Conservation (phyloP, 2,888 invertebrate species). For the Boloria selene region DNA sequence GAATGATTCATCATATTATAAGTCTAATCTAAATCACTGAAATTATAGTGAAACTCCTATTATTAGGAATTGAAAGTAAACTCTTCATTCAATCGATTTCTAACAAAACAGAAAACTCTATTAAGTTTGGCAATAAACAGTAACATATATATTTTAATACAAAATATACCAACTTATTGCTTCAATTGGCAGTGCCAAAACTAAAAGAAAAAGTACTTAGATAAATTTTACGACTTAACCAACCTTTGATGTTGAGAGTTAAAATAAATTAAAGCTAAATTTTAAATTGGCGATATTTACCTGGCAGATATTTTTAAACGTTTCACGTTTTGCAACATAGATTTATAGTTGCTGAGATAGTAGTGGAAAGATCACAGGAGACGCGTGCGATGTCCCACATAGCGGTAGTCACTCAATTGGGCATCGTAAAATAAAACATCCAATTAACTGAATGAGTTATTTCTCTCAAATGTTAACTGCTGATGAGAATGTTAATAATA, state of each 20-base stretch:
- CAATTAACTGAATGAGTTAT: conserved; percentile 22
- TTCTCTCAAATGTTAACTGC: neutral
- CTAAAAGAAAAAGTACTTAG: too few relatives aligned
- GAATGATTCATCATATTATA: conserved; percentile 7
- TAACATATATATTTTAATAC: too few relatives aligned
- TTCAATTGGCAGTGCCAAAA: too few relatives aligned
- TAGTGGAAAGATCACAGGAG: conserved; percentile 33
- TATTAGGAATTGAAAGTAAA: neutral
- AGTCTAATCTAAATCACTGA: conserved; percentile 6
- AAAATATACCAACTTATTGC: too few relatives aligned
- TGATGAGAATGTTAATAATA: neutral
- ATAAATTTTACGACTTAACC: neutral
- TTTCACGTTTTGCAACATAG: conserved; percentile 27
- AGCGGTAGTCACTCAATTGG: conserved; percentile 23
- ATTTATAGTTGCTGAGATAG: conserved; percentile 31
- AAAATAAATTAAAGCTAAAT: conserved; percentile 22
- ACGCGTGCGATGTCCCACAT: conserved; percentile 34
- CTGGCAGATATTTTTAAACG: conserved; percentile 19
- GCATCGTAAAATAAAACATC: conserved; percentile 33
- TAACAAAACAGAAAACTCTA: neutral
- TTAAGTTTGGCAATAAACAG: too few relatives aligned
- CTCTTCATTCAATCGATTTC: neutral
- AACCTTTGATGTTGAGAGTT: neutral
- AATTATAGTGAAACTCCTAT: neutral
- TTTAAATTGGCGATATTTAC: conserved; percentile 14